Base-by-base conservation (phyloP, 2,888 invertebrate species). In the Drosophila hamatofila region DNA sequence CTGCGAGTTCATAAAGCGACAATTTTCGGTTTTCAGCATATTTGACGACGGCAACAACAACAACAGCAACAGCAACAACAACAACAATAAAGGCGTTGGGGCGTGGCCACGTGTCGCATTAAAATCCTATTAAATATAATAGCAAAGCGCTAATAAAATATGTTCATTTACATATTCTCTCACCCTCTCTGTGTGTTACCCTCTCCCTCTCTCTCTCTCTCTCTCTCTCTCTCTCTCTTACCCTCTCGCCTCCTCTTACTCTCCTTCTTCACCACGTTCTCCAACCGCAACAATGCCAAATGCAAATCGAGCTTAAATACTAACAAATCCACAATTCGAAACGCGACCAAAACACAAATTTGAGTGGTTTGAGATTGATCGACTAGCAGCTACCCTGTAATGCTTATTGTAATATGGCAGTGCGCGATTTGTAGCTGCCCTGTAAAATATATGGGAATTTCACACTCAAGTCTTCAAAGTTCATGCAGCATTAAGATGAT, bases 61-160 rank as follows among this genome's bases (percentile, higher is more conserved):
- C 35, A 16, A 6, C 30, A 30, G 9, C 30, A 30, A 30, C 11
- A 30, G 11, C 7, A 16, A 12, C 33, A 33, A 33, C 33, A 30
- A 48, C 30, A 30, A 37, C 37, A 37, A 18, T n/a, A n/a, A 37
- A 21, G 52, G 39, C 23, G 30, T 11, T 6, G 18, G 54, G 42
- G 42, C 55, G 55, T 73, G 75, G 48, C 49, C 72, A 62, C 68
- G 77, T 83, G 72, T 68, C 76, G 68, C 75, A 80, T 83, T 83
- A 78, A 80, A 83, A 83, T 75, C 80, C 68, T 73, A 83, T 83
- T 82, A 80, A 80, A 71, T 71, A 77, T 74, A 83, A 82, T 83
- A 54, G 74, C 69, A 25, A 49, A 65, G 48, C 62, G 69, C 69
- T 72, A 82, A 84, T 81, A 65, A 81, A 79, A 82, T 85, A 79